A percentile compares a stretch with the other conserved stretches of the same genome.
phyloP scores from a whole-genome alignment of 2,113 vertebrate species.

The Apteryx owenii region DNA sequence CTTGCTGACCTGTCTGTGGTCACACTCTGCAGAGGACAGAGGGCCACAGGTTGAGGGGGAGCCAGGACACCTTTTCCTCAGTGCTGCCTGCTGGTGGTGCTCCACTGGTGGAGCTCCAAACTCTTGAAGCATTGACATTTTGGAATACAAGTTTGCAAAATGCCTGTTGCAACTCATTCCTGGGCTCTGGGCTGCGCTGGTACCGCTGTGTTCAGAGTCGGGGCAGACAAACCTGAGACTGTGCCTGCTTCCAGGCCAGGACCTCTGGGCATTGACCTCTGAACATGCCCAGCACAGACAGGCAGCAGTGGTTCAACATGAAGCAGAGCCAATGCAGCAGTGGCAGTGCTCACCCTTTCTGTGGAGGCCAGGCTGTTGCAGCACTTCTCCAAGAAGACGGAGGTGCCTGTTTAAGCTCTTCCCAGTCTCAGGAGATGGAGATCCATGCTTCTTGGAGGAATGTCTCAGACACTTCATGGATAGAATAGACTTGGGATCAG shows the following conservation, averaged over 20 bases:
- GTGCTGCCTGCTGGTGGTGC: too few species aligned
- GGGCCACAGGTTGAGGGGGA: too few species aligned
- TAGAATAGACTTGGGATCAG: neutral
- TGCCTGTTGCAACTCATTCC: neutral
- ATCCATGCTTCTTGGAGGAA: neutral
- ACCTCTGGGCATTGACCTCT: too few species aligned
- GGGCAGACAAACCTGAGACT: neutral
- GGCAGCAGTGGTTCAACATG: too few species aligned
- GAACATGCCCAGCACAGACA: too few species aligned
- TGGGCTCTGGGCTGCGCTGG: neutral
- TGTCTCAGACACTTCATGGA: neutral
- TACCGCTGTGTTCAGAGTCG: neutral
- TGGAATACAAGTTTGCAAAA: neutral
- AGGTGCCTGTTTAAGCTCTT: too few species aligned
- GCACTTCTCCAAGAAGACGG: too few species aligned
- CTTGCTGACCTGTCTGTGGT: too few species aligned
- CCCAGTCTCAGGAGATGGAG: too few species aligned
- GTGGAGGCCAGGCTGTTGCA: neutral
- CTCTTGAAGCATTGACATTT: neutral
- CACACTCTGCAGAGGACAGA: too few species aligned
- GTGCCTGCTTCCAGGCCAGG: too few species aligned
- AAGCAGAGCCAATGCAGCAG: neutral
- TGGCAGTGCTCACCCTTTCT: neutral
- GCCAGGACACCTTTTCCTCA: too few species aligned
- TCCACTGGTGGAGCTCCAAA: neutral